phyloP scores from a whole-genome alignment of 2,797 vertebrate genomes.

The Malacoraja senta region DNA sequence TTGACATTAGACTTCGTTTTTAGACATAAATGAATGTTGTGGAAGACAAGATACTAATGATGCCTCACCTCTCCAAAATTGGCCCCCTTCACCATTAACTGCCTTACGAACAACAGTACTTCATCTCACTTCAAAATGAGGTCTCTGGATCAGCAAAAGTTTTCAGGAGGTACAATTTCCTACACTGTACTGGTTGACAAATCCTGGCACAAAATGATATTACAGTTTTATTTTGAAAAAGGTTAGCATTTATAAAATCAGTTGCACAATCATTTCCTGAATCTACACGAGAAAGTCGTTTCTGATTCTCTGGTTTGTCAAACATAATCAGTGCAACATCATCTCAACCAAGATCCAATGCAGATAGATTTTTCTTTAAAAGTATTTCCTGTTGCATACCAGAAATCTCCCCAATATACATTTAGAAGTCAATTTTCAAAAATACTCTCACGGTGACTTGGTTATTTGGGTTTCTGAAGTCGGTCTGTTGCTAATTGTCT shows the following conservation, averaged over 20 bases:
- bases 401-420: background rate
- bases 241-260: no score
- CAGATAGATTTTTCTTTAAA: background rate
- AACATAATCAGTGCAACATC: background rate
- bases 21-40: background rate
- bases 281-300: background rate
- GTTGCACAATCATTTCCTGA: background rate
- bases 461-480: background rate
- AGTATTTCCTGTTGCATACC: background rate
- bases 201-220: background rate
- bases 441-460: background rate
- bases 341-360: background rate
- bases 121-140: background rate
- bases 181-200: background rate
- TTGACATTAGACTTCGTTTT: background rate
- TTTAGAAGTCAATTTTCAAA: background rate
- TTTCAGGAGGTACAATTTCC: background rate
- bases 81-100: background rate
- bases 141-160: background rate
- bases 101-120: background rate
- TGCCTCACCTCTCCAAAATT: background rate
- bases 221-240: background rate
- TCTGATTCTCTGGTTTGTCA: background rate
- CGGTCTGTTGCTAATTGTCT: background rate
- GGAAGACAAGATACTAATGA: background rate